Base-by-base conservation (phyloP, 2,797 vertebrate species). In the Sebastes taczanowskii region DNA sequence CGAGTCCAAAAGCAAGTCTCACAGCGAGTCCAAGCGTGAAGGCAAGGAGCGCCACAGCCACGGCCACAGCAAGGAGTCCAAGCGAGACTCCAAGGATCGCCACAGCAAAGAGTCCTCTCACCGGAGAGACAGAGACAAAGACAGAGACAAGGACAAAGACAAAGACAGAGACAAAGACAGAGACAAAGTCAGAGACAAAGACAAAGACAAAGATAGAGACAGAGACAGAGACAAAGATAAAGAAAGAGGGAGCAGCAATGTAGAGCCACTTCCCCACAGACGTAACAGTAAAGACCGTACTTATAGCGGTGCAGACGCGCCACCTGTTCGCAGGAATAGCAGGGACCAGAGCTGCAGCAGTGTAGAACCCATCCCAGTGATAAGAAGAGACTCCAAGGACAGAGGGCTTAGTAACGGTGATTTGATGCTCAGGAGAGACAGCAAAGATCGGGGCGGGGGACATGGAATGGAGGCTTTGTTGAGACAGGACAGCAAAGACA, bases 401-500 rank as follows among this genome's bases (percentile, higher is more conserved):
- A 90, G 91, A 86, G 92, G 89, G 27, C 63, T 90, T 14, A 92
- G 82, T 84, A 94, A 91, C 53, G 89, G 91, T 11, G 93, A 94
- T 16, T 64, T 93, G 38, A 83, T 93, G 82, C 71, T 78, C 22
- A 88, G 94, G 73, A 91, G 92, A 83, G 92, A 94, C 77, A 94
- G 94, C 80, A 95, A 94, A 78, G 94, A 94, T 62, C 72, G 92
- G 11, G 84, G 71, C 4, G 81, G 56, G 9, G 92, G 85, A 63
- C 91, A 87, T n/a, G 88, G 82, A 67, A 66, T 87, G 63, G 95
- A 96, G 35, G 76, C 86, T 72, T 78, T 93, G 70, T 71, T 97
- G 93, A 97, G 96, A 93, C 92, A 97, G 94, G 98, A 99, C 90
- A 96, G 94, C 93, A 98, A 97, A 95, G 97, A 98, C 61, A 94